Conservation (phyloP, 2,113 vertebrate genomes). For the Lophotis ruficrista region DNA sequence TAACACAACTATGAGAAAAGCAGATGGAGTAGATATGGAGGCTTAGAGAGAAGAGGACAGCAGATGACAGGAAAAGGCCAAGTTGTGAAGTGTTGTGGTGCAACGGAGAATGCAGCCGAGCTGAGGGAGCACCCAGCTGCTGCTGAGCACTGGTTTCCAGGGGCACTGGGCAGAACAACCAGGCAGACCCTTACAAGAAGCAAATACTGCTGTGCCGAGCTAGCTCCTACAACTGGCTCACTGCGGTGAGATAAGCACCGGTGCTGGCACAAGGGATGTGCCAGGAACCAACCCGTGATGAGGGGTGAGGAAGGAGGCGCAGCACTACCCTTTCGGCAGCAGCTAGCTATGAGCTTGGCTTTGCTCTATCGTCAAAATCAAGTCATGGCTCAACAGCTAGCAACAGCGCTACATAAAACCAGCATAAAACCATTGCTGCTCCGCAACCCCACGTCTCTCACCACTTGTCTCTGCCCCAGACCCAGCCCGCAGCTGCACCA, state of each 20-base stretch:
- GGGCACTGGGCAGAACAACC: neutral
- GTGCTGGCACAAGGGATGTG: neutral
- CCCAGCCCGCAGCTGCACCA: neutral
- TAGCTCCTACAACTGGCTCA: neutral
- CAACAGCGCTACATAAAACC: neutral
- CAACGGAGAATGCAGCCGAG: neutral
- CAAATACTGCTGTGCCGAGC: neutral
- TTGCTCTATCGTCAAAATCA: neutral
- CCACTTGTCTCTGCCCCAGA: neutral
- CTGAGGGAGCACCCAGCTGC: neutral
- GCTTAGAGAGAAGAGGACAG: neutral
- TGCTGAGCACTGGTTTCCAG: neutral
- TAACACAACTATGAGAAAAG: neutral
- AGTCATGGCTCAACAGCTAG: neutral
- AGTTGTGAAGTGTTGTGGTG: neutral
- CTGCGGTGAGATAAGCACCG: neutral
- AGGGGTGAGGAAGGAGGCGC: neutral
- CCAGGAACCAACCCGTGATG: neutral
- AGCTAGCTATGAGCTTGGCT: neutral
- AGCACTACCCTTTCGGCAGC: neutral
- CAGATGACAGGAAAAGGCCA: constrained; percentile 20
- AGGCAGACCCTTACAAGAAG: neutral
- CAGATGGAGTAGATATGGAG: constrained; percentile 1
- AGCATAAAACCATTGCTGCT: neutral
- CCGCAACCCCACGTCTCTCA: accelerated